These are phyloP conservation scores for Steinernema khuongi DNA, from an alignment of 1,140 invertebrate species.

Conservation along the genomic window DNA sequence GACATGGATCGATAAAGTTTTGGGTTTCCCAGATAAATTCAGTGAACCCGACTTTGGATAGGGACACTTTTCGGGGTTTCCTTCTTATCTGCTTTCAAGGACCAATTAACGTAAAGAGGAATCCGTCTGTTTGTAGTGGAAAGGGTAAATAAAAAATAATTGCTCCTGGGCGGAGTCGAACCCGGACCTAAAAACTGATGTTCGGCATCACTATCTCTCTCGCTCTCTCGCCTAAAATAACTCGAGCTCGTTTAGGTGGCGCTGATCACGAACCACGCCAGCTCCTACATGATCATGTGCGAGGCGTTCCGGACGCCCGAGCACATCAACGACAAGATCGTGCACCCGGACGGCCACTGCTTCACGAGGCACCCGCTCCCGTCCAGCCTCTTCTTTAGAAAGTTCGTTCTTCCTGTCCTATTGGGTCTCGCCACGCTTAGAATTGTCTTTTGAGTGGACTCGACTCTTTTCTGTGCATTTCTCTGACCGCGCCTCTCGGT, in stretches of 20 bases:
- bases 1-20: no score
- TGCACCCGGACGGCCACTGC: constrained; percentile 30
- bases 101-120: no score
- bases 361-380: constrained; percentile 22
- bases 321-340: constrained; percentile 43
- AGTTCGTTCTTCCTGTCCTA: constrained; percentile 17
- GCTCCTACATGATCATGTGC: constrained; percentile 59
- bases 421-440: no score
- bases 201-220: constrained; percentile 8
- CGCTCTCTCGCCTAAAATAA: background rate
- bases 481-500: background rate
- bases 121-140: no score
- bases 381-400: constrained; percentile 19
- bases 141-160: no score
- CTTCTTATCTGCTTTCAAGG: no score
- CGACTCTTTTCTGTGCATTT: background rate
- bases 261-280: constrained; percentile 56
- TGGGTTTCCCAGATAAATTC: no score
- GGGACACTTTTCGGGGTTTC: no score
- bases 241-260: constrained; percentile 49
- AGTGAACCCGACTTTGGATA: no score
- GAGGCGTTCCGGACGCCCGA: constrained; percentile 58
- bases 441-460: background rate
- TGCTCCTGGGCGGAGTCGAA: no score
- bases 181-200: no score